Percentiles rank a stretch among this genome's conserved stretches.
These are phyloP conservation scores for Dolichoris vasculosae DNA, from an alignment of 1,140 invertebrate genomes.

Conservation along the genomic window DNA sequence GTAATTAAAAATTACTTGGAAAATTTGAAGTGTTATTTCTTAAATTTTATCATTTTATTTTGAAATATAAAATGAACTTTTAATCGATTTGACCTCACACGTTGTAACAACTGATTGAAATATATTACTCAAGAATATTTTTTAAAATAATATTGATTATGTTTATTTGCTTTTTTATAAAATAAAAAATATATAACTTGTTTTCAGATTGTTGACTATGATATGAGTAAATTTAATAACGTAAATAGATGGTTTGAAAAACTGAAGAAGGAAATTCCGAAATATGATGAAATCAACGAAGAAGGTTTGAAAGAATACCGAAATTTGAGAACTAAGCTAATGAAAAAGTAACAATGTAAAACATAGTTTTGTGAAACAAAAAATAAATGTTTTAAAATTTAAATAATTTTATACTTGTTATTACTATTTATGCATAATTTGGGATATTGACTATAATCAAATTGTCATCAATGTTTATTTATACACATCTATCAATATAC, in stretches of 20 bases:
- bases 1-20: too few relatives aligned
- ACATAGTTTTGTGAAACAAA: background rate
- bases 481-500: too few relatives aligned
- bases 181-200: background rate
- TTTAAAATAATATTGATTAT: background rate
- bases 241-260: constrained; percentile 80
- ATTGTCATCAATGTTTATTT: too few relatives aligned
- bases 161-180: background rate
- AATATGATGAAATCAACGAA: constrained; percentile 82
- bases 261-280: constrained; percentile 79
- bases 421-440: too few relatives aligned
- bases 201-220: constrained; percentile 74
- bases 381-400: too few relatives aligned
- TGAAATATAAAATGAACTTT: too few relatives aligned
- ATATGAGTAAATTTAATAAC: constrained; percentile 80
- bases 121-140: background rate
- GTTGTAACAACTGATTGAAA: background rate
- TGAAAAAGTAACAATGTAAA: background rate
- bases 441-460: too few relatives aligned
- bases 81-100: too few relatives aligned
- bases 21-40: too few relatives aligned
- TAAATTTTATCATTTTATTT: too few relatives aligned
- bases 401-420: too few relatives aligned
- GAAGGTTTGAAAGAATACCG: constrained; percentile 69
- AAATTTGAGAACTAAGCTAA: constrained; percentile 55